Conservation (phyloP, 2,888 invertebrate genomes). For the Perithous albicinctus region DNA sequence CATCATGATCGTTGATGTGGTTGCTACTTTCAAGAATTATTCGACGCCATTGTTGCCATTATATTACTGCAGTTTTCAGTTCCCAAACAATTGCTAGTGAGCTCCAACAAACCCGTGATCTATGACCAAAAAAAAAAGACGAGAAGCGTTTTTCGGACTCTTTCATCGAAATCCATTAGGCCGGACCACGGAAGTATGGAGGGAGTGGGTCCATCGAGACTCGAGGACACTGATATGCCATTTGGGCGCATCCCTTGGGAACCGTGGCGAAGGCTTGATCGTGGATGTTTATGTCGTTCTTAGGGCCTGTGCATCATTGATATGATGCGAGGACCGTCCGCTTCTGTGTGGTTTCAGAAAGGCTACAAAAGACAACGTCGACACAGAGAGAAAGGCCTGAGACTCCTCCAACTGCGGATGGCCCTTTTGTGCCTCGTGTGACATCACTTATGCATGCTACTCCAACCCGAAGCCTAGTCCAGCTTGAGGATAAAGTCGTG, state of each 20-base stretch:
- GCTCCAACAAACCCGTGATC: not conserved
- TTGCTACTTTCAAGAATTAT: no score
- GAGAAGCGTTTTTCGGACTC: not conserved
- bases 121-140: not conserved
- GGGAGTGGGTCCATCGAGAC: conserved; percentile 61
- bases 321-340: conserved; percentile 61
- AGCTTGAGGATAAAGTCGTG: conserved; percentile 24
- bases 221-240: conserved; percentile 79
- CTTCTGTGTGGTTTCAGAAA: conserved; percentile 54
- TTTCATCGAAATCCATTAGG: conserved; percentile 63
- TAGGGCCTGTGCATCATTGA: conserved; percentile 79
- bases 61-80: no score
- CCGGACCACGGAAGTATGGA: conserved; percentile 23
- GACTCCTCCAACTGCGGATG: conserved; percentile 72
- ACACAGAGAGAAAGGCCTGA: conserved; percentile 64
- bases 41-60: no score
- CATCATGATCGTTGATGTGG: no score
- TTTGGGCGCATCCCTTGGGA: conserved; percentile 76
- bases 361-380: conserved; percentile 50
- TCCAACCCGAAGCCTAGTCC: conserved; percentile 75
- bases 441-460: conserved; percentile 80
- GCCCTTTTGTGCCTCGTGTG: conserved; percentile 75
- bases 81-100: no score
- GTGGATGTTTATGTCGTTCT: conserved; percentile 80
- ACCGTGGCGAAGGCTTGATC: conserved; percentile 76